A percentile compares a stretch with the other conserved stretches of the same genome.
These are phyloP conservation scores for Agrilus cyanescens DNA, from an alignment of 2,888 invertebrate species.

Conservation along the genomic window DNA sequence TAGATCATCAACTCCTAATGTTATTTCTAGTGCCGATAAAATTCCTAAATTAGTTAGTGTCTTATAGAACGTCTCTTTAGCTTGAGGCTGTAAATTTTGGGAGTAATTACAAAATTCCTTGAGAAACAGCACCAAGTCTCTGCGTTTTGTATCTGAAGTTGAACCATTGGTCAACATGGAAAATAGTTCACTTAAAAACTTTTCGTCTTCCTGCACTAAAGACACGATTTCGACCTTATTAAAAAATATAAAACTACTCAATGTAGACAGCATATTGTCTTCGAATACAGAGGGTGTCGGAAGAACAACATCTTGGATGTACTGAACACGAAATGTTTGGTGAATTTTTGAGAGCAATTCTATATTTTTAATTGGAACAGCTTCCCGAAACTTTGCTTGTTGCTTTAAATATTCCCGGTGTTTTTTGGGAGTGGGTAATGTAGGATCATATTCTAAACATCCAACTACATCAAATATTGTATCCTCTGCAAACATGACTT, in stretches of 20 bases:
- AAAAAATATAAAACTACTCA: constrained; percentile 98
- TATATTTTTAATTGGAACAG: constrained; percentile 88
- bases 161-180: constrained; percentile 81
- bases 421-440: constrained; percentile 70
- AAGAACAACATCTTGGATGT: constrained; percentile 96
- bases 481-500: constrained; percentile 95
- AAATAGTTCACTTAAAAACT: constrained; percentile 91
- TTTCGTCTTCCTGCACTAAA: constrained; percentile 94
- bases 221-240: constrained; percentile 99
- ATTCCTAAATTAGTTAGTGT: constrained; percentile 81
- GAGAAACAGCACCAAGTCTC: constrained; percentile 92
- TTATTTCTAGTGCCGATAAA: constrained; percentile 80
- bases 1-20: constrained; percentile 81
- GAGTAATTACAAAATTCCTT: constrained; percentile 99
- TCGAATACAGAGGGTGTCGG: constrained; percentile 99
- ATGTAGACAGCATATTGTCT: constrained; percentile 94
- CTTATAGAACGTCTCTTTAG: constrained; percentile 96
- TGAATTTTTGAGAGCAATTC: constrained; percentile 97
- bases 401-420: constrained; percentile 94
- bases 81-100: constrained; percentile 93
- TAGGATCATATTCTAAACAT: constrained; percentile 95
- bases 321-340: constrained; percentile 98
- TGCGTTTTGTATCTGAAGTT: constrained; percentile 71
- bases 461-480: constrained; percentile 97
- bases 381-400: constrained; percentile 83